Base-by-base conservation (phyloP, 2,113 vertebrate genomes). In the Cacatua alba region DNA sequence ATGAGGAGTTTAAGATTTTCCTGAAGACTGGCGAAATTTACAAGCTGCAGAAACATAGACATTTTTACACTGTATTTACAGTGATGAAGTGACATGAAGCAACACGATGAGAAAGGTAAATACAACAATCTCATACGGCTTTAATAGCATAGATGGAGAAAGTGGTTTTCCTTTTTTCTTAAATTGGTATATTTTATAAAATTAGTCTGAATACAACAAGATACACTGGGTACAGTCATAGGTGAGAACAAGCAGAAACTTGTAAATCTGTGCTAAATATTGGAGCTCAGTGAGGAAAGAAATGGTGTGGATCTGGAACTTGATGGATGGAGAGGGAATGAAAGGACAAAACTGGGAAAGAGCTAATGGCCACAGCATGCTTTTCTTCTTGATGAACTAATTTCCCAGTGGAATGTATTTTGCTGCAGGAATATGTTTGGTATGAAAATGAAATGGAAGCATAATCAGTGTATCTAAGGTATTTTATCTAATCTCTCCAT, bases 361-460 rank as follows among this genome's bases (percentile, higher is more conserved):
- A 89, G 57, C 60, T 95, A 94, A 90, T 70, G 59, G 74, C 28
- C 43, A 25, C 43, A 90, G 51, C 72, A 51, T 72, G 65, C 35
- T 91, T 90, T 84, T 76, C 1, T 43, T 88, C 90, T 85, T 70
- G 39, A 75, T 43, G 43, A 89, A 76, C 51, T 90, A 78, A 94
- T 90, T 96, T 86, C 68, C 71, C 5, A 2, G 20, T 78, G 82
- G 85, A 95, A 95, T 81, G 82, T 78, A n/a, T 86, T 90, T 92
- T 93, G 39, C 72, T 94, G 60, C 33, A 75, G 60, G 55, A 94
- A 76, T 93, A 94, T 63, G 25, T 94, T 94, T 67, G 76, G 76
- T 84, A 92, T 95, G 75, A 92, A 96, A 96, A 90, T 70, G 10
- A 91, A 92, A 93, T 92, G 71, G 63, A 94, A 95, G 78, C 19